phyloP scores from a whole-genome alignment of 2,797 vertebrate species.

The Poeciliopsis infans region DNA sequence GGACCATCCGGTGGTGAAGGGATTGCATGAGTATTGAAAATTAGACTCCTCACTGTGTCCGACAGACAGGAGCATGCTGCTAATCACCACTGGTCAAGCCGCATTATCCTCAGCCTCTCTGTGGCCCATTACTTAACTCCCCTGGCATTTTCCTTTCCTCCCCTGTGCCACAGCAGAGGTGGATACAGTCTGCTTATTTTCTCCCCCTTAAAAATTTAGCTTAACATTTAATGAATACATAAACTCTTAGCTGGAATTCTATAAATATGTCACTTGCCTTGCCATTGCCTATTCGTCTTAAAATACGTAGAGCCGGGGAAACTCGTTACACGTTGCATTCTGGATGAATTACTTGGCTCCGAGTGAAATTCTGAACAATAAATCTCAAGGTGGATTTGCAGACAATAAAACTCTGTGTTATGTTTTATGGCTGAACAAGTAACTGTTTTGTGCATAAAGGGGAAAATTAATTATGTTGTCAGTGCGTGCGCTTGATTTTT shows the following conservation, averaged over 20 bases:
- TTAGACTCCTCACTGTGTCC: slow-evolving; percentile 6
- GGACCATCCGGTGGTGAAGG: not conserved
- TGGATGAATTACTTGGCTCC: slow-evolving; percentile 42
- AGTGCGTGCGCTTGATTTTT: slow-evolving; percentile 37
- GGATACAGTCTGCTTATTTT: slow-evolving; percentile 47
- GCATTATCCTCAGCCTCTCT: slow-evolving; percentile 17
- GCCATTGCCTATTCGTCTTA: slow-evolving; percentile 44
- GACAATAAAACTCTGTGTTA: slow-evolving; percentile 55
- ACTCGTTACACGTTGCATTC: slow-evolving; percentile 35
- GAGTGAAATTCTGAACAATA: slow-evolving; percentile 47
- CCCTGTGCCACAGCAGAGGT: slow-evolving; percentile 45
- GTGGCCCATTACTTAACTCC: slow-evolving; percentile 19
- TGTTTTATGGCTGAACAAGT: slow-evolving; percentile 42
- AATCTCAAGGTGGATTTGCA: slow-evolving; percentile 57
- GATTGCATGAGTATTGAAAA: slow-evolving; percentile 4
- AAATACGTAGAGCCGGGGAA: slow-evolving; percentile 34
- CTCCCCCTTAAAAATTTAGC: slow-evolving; percentile 33
- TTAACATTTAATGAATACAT: slow-evolving; percentile 62
- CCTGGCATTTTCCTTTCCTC: slow-evolving; percentile 24
- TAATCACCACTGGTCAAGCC: slow-evolving; percentile 26
- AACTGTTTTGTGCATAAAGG: slow-evolving; percentile 18
- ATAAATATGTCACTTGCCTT: slow-evolving; percentile 59
- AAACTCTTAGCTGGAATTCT: slow-evolving; percentile 56
- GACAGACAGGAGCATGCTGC: slow-evolving; percentile 21
- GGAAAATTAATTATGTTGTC: slow-evolving; percentile 29